These are phyloP conservation scores for Calephelis perditalis DNA, from an alignment of 2,888 invertebrate genomes.

Conservation along the genomic window DNA sequence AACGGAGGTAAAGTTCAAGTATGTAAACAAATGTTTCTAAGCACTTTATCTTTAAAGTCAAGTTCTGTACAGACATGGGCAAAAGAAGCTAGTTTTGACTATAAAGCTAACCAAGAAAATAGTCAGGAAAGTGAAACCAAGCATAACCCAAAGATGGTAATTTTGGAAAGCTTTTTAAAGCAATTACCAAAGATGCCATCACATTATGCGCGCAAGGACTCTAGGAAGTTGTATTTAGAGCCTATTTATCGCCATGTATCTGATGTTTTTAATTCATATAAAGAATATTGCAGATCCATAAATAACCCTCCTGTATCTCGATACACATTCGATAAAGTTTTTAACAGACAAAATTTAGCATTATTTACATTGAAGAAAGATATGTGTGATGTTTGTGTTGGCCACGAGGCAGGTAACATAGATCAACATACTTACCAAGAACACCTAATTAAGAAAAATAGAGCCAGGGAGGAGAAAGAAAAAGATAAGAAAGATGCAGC, in stretches of 20 bases:
- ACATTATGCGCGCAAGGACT: background rate
- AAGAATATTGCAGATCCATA: background rate
- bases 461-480: slow-evolving; percentile 23
- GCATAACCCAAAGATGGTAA: background rate
- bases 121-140: background rate
- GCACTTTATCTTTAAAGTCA: background rate
- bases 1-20: background rate
- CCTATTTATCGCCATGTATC: background rate
- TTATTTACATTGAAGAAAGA: slow-evolving; percentile 9
- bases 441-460: slow-evolving; percentile 19
- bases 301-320: background rate
- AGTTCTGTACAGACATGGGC: background rate
- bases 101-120: background rate
- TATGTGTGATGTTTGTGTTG: slow-evolving; percentile 11
- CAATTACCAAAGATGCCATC: background rate
- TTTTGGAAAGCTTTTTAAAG: background rate
- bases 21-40: background rate
- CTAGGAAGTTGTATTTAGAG: background rate
- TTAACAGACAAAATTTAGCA: background rate
- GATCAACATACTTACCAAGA: slow-evolving; percentile 15
- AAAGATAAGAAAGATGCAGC: slow-evolving; percentile 17
- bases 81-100: background rate
- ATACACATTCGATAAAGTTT: background rate
- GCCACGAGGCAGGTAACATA: slow-evolving; percentile 18
- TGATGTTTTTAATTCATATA: background rate